phyloP scores from a whole-genome alignment of 2,888 invertebrate species.

The Trachelus stipa region DNA sequence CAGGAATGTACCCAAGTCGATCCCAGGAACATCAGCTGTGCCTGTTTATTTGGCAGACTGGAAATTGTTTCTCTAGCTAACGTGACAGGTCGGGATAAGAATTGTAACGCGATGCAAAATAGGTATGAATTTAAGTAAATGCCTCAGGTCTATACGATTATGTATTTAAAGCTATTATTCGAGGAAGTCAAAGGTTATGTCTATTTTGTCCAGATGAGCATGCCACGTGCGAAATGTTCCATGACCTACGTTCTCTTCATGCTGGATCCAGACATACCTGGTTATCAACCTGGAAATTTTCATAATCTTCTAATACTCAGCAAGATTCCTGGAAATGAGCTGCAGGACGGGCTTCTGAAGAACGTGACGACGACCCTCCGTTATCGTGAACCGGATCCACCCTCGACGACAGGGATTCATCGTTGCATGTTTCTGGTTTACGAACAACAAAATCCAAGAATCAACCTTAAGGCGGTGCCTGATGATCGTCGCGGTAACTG shows the following conservation, averaged over 20 bases:
- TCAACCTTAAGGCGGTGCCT: neutral
- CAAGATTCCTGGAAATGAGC: neutral
- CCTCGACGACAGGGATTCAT: neutral
- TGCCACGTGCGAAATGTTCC: neutral
- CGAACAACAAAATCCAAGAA: neutral
- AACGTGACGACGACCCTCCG: neutral
- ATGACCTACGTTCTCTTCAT: neutral
- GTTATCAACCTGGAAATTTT: neutral
- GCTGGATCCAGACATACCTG: neutral
- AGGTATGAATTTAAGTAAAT: neutral
- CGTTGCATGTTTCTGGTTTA: neutral
- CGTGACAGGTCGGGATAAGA: neutral
- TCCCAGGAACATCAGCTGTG: neutral
- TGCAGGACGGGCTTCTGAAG: neutral
- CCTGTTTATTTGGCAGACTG: neutral
- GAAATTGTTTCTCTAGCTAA: neutral
- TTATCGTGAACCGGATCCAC: neutral
- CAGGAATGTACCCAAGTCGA: neutral
- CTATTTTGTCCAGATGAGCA: neutral
- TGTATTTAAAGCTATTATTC: too few species aligned
- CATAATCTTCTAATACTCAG: neutral
- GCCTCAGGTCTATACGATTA: neutral
- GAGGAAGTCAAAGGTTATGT: too few species aligned
- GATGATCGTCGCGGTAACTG: neutral
- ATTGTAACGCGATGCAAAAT: neutral